Conservation (phyloP, 2,797 vertebrate genomes). For the Brotula barbata region DNA sequence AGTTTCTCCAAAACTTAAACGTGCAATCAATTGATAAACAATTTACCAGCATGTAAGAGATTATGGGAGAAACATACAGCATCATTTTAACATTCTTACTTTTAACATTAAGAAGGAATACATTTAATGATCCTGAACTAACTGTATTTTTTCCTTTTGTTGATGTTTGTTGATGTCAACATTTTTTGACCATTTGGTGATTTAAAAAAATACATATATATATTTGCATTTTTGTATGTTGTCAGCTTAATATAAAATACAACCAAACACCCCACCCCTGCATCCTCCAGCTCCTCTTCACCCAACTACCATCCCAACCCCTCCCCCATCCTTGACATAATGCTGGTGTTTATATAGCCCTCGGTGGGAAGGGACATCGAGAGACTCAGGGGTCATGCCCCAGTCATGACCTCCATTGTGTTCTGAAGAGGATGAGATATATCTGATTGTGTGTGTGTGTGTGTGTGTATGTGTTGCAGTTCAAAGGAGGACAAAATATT, state of each 20-base stretch:
- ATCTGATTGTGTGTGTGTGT: constrained; percentile 33
- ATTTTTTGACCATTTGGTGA: not conserved
- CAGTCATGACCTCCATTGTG: constrained; percentile 68
- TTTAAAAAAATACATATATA: no score
- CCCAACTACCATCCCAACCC: not conserved
- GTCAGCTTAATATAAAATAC: not conserved
- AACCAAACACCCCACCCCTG: not conserved
- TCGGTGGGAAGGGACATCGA: constrained; percentile 21
- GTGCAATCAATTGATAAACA: no score
- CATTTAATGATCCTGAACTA: no score
- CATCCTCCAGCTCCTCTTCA: constrained; percentile 8
- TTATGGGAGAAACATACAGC: no score
- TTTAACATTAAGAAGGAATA: no score
- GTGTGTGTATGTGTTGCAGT: constrained; percentile 32
- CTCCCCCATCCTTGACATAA: constrained; percentile 30
- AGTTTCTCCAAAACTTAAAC: no score
- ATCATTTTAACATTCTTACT: no score
- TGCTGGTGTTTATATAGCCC: constrained; percentile 50
- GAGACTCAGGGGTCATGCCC: constrained; percentile 58
- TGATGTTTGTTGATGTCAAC: no score
- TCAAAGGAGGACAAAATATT: constrained; percentile 63
- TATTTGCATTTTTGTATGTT: not conserved
- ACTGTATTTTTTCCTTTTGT: no score
- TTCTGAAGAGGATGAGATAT: constrained; percentile 58
- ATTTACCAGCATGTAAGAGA: no score